Percentiles rank a stretch among this genome's conserved stretches.
Evolutionary conservation across 2,113 vertebrate genomes (phyloP).

Genomic region (Picathartes gymnocephalus): DNA sequence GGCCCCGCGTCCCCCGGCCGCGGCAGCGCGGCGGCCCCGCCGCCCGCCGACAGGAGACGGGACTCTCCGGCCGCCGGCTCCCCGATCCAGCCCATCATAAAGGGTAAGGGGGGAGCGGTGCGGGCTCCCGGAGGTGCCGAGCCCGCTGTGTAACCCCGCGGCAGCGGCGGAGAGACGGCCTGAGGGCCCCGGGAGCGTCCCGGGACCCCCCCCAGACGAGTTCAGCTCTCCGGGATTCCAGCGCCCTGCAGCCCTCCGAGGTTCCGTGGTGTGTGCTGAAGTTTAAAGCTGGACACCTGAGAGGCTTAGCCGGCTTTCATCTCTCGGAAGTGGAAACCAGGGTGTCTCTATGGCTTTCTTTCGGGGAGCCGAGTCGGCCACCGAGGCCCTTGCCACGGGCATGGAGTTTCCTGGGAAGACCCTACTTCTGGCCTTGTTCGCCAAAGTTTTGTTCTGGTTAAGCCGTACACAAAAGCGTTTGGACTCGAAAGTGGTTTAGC

Average conservation of each 20-base stretch:
- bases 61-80: constrained; percentile 21
- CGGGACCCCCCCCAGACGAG: too few species aligned
- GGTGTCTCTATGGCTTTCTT: not conserved
- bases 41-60: constrained; percentile 12
- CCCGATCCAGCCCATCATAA: constrained; percentile 70
- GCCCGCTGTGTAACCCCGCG: not conserved
- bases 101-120: constrained; percentile 53
- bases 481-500: not conserved
- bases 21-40: not conserved
- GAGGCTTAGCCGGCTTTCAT: accelerated
- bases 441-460: not conserved
- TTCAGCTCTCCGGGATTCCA: not conserved
- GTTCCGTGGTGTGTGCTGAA: accelerated
- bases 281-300: accelerated
- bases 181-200: not conserved
- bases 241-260: not conserved
- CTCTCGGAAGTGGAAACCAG: too few species aligned
- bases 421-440: accelerated
- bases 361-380: not conserved
- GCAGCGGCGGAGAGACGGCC: not conserved
- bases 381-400: accelerated
- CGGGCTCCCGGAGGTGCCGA: not conserved
- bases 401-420: not conserved
- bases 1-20: not conserved
- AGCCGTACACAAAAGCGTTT: accelerated